Base-by-base conservation (phyloP, 2,113 vertebrate genomes). In the Cinclus mexicanus region DNA sequence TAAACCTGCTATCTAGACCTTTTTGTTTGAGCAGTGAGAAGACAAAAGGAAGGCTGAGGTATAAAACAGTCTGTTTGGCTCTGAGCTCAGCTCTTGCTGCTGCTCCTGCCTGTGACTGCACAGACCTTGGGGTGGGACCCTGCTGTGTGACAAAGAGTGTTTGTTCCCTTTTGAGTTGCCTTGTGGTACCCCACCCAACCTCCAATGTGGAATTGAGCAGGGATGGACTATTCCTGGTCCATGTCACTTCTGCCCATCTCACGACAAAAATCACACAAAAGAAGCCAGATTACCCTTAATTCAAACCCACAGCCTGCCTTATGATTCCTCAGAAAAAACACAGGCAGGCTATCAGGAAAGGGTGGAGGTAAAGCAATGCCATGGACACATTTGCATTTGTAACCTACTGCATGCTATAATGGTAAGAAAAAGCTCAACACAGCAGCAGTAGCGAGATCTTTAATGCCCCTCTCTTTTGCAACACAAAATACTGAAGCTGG, bases 151-250 rank as follows among this genome's bases (percentile, higher is more conserved):
- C 0, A 0, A 53, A 42, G 44, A 3, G 1, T 13, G 14, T 56
- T 67, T 70, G 52, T 28, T 70, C 52, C 70, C 31, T 18, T 52
- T 11, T 47, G 65, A 64, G 50, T 7, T 60, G 22, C 8, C 33
- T 55, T 46, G 11, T 44, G 26, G 7, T 13, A 20, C 28, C 29
- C 46, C 37, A 78, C 6, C 22, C 35, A 41, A 11, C 28, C 59
- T 68, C 33, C 59, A 33, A 2, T 1, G 16, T 24, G 7, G 2
- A 61, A 61, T 21, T 0, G 0, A 61, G 63, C 7, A 20, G 63
- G 3, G 21, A 39, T 35, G 63, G 17, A 42, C 47, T 83, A 1
- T 57, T 86, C 35, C 39, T 21, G 31, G 8, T 24, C 26, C 14
- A 31, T 63, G 53, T 44, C 75, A 39, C 49, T 74, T 56, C 67